These are phyloP conservation scores for Tethya wilhelma DNA, from an alignment of 37 sponge, comb jelly and placozoan species.

Conservation along the genomic window DNA sequence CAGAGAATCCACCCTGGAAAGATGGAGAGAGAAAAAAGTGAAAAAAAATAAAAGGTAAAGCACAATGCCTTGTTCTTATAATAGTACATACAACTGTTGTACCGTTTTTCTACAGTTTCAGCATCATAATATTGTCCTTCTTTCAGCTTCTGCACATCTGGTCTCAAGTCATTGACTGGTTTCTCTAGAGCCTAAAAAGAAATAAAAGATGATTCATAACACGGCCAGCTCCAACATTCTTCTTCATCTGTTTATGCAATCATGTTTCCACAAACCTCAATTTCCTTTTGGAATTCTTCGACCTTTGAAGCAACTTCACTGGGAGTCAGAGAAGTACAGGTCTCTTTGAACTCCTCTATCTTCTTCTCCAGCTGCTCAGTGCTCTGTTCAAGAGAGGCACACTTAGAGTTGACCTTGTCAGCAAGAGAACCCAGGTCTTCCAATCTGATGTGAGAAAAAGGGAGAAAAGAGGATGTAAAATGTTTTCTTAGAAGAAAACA, in stretches of 20 bases:
- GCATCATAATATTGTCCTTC: conserved; percentile 26
- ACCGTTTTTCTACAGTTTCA: conserved; percentile 28
- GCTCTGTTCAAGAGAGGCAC: background rate
- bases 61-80: too few relatives aligned
- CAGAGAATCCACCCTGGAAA: conserved; percentile 19
- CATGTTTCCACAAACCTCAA: conserved; percentile 1
- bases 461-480: background rate
- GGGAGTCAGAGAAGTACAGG: conserved; percentile 23
- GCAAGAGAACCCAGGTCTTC: conserved; percentile 27
- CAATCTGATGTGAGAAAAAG: conserved; percentile 6
- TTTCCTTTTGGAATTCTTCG: conserved; percentile 19
- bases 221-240: background rate
- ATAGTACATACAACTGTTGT: too few relatives aligned
- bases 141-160: conserved; percentile 30
- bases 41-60: too few relatives aligned
- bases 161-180: background rate
- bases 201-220: background rate
- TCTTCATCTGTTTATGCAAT: background rate
- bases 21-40: background rate
- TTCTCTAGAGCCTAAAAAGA: conserved; percentile 6
- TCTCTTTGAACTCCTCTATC: conserved; percentile 30
- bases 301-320: background rate
- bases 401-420: conserved; percentile 10
- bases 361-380: conserved; percentile 13
- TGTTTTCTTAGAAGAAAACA: background rate